A percentile compares a stretch with the other conserved stretches of the same genome.
phyloP scores from a whole-genome alignment of 2,797 vertebrate species.

The Petrocephalus schoutedeni region DNA sequence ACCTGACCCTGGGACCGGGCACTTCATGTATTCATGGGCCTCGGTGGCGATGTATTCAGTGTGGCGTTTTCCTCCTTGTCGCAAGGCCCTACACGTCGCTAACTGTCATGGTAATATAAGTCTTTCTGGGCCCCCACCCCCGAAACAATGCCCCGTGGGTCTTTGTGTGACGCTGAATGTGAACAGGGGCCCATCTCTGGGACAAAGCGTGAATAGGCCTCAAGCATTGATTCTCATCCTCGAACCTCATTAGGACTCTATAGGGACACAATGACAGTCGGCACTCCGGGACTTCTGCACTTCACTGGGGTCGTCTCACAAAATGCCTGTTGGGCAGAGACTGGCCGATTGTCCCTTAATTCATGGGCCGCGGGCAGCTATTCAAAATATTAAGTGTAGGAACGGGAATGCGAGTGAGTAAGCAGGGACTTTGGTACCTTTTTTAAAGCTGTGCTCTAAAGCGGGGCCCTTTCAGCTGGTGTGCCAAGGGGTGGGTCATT shows the following conservation, averaged over 20 bases:
- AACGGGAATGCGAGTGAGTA: slow-evolving; percentile 24
- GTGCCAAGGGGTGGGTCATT: slow-evolving; percentile 16
- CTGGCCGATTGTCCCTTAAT: slow-evolving; percentile 62
- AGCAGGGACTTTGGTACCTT: neutral
- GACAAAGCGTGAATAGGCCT: slow-evolving; percentile 75
- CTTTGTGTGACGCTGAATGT: slow-evolving; percentile 81
- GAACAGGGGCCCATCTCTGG: slow-evolving; percentile 70
- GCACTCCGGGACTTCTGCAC: slow-evolving; percentile 66
- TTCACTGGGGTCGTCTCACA: slow-evolving; percentile 65
- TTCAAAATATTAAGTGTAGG: slow-evolving; percentile 26
- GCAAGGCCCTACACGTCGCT: slow-evolving; percentile 54
- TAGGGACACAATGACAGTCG: slow-evolving; percentile 73
- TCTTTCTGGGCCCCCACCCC: slow-evolving; percentile 60
- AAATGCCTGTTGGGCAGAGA: slow-evolving; percentile 66
- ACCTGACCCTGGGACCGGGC: neutral
- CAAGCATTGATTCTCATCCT: slow-evolving; percentile 70
- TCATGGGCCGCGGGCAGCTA: slow-evolving; percentile 51
- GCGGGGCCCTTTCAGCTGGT: slow-evolving; percentile 4
- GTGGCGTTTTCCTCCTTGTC: neutral
- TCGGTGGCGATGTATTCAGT: neutral
- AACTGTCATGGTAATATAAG: slow-evolving; percentile 73
- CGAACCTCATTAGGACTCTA: slow-evolving; percentile 78
- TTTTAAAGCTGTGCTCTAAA: neutral
- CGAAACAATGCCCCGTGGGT: slow-evolving; percentile 79
- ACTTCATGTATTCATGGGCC: slow-evolving; percentile 15